Percentiles rank a stretch among this genome's conserved stretches.
phyloP scores from a whole-genome alignment of 2,113 vertebrate species.

The rabbit (Oryctolagus cuniculus) region DNA sequence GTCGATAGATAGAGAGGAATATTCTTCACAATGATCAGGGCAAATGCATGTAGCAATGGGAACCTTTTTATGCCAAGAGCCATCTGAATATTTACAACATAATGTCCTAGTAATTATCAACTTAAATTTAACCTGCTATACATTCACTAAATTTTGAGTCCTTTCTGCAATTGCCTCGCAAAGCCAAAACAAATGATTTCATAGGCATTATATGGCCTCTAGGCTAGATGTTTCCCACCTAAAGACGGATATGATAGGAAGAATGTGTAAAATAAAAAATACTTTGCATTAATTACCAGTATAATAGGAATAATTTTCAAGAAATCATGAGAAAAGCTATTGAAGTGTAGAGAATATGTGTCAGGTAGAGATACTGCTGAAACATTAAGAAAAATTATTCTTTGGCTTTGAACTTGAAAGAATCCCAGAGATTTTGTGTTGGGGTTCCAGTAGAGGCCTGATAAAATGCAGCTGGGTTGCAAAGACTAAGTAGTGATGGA shows the following conservation, averaged over 20 bases:
- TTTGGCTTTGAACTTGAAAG: background rate
- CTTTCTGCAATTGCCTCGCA: no score
- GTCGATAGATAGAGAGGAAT: background rate
- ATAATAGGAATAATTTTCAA: background rate
- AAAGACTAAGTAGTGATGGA: background rate
- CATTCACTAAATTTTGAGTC: no score
- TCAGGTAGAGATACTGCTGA: background rate
- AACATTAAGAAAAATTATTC: constrained; percentile 12
- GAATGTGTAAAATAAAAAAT: background rate
- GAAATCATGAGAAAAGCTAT: background rate
- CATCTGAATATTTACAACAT: no score
- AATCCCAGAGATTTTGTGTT: background rate
- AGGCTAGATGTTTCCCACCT: background rate
- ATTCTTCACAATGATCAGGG: background rate
- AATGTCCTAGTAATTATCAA: no score
- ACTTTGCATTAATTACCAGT: background rate
- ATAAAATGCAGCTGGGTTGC: constrained; percentile 12
- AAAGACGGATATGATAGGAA: background rate
- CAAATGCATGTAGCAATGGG: no score
- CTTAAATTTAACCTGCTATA: no score
- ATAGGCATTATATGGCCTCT: no score
- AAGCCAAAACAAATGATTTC: no score
- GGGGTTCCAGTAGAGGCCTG: background rate
- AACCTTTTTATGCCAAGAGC: no score
- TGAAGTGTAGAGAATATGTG: background rate